phyloP scores from a whole-genome alignment of 2,797 vertebrate species.

The Lepilemur ruficaudatus region DNA sequence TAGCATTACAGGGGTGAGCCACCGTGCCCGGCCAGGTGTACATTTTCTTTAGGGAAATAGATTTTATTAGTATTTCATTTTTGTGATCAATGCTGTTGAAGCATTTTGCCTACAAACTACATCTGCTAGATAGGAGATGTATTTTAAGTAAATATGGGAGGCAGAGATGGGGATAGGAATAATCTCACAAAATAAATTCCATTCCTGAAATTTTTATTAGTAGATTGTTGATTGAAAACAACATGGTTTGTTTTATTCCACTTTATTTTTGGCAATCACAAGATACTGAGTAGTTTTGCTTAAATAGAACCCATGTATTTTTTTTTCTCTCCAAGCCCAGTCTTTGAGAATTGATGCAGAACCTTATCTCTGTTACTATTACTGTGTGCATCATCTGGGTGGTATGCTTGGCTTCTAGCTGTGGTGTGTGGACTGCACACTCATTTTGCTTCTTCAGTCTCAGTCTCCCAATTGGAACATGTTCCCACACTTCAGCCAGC shows the following conservation, averaged over 20 bases:
- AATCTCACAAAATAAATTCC: constrained; percentile 70
- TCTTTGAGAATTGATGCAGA: constrained; percentile 58
- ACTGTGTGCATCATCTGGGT: constrained; percentile 31
- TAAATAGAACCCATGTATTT: constrained; percentile 39
- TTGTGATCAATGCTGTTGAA: constrained; percentile 46
- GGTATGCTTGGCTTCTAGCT: not conserved
- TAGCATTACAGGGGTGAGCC: too few relatives aligned
- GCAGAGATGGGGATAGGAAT: not conserved
- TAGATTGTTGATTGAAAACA: constrained; percentile 75
- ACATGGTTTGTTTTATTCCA: constrained; percentile 73
- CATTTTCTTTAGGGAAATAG: constrained; percentile 32
- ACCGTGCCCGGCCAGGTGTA: not conserved
- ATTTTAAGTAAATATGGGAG: constrained; percentile 22
- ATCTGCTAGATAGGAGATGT: not conserved
- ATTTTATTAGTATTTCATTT: constrained; percentile 33
- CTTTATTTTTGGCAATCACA: constrained; percentile 74
- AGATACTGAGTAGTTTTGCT: constrained; percentile 68
- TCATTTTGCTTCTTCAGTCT: constrained; percentile 62
- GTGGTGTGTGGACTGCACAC: not conserved
- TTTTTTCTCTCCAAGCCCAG: constrained; percentile 54
- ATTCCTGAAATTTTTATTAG: constrained; percentile 75
- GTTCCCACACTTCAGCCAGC: constrained; percentile 58
- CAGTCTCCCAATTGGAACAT: constrained; percentile 62
- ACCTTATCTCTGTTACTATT: constrained; percentile 66
- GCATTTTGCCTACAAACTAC: constrained; percentile 20